phyloP scores from a whole-genome alignment of 2,888 invertebrate genomes.

The Rotaria macrura region DNA sequence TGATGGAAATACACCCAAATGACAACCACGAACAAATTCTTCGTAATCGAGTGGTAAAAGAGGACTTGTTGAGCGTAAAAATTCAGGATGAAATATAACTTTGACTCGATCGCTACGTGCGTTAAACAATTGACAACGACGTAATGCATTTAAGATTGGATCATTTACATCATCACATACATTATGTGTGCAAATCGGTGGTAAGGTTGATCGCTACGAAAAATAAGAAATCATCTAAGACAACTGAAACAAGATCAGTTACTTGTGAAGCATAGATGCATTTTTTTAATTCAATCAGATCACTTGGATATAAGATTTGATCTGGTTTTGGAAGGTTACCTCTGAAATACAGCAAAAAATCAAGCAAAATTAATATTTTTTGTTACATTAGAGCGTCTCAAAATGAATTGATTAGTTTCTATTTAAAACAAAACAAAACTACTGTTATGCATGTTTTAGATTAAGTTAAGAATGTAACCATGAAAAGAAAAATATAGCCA shows the following conservation, averaged over 20 bases:
- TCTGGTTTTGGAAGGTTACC: not conserved
- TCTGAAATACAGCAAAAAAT: not conserved
- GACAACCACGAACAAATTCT: constrained; percentile 96
- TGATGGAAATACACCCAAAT: constrained; percentile 94
- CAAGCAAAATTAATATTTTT: not conserved
- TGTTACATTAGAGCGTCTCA: too few relatives aligned
- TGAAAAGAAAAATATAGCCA: too few relatives aligned
- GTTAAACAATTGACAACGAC: constrained; percentile 86
- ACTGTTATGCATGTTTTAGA: too few relatives aligned
- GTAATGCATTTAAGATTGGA: constrained; percentile 72
- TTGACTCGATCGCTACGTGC: constrained; percentile 85
- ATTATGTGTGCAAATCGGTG: constrained; percentile 96
- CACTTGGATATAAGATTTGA: not conserved
- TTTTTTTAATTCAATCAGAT: constrained; percentile 1
- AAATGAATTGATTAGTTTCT: too few relatives aligned
- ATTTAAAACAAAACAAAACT: too few relatives aligned
- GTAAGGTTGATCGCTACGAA: constrained; percentile 59
- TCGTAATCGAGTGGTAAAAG: constrained; percentile 94
- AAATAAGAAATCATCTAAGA: not conserved
- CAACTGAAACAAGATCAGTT: not conserved
- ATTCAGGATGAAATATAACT: constrained; percentile 97
- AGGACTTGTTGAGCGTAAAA: constrained; percentile 89
- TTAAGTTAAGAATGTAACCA: too few relatives aligned
- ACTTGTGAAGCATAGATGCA: not conserved
- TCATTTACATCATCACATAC: constrained; percentile 76